phyloP scores from a whole-genome alignment of 2,888 invertebrate genomes.

The Conchocele bisecta region DNA sequence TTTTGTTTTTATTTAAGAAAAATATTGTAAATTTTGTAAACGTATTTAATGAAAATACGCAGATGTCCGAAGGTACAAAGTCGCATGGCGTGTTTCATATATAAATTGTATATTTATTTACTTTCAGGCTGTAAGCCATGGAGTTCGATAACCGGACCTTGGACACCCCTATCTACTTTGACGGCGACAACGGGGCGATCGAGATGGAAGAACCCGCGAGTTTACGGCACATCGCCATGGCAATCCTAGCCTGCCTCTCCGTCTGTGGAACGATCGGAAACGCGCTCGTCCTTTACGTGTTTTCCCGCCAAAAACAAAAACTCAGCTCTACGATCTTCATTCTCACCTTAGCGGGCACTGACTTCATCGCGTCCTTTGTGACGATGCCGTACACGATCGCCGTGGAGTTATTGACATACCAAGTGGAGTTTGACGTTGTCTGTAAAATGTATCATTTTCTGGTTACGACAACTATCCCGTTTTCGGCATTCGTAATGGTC shows the following conservation, averaged over 20 bases:
- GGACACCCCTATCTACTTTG: too few species aligned
- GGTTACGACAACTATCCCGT: constrained; percentile 76
- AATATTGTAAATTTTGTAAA: too few species aligned
- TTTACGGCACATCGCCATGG: constrained; percentile 61
- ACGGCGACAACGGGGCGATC: too few species aligned
- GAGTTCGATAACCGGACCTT: too few species aligned
- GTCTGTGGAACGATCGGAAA: constrained; percentile 75
- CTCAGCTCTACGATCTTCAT: constrained; percentile 80
- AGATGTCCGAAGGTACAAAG: too few species aligned
- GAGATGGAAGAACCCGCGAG: constrained; percentile 29
- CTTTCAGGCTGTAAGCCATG: too few species aligned
- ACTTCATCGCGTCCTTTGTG: constrained; percentile 76
- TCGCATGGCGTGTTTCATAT: too few species aligned
- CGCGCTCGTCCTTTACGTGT: constrained; percentile 74
- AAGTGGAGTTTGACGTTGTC: constrained; percentile 63
- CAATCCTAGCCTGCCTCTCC: constrained; percentile 65
- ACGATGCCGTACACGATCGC: constrained; percentile 78
- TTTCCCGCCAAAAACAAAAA: constrained; percentile 69
- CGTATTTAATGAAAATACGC: too few species aligned
- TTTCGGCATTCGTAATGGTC: constrained; percentile 78
- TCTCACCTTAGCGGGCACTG: constrained; percentile 77
- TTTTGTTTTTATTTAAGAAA: too few species aligned
- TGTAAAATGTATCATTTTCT: constrained; percentile 78
- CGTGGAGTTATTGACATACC: constrained; percentile 75
- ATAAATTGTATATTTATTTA: too few species aligned